Percentiles rank a stretch among this genome's conserved stretches.
Conservation (phyloP, 2,888 invertebrate genomes). For the Pachydiplax longipennis region DNA sequence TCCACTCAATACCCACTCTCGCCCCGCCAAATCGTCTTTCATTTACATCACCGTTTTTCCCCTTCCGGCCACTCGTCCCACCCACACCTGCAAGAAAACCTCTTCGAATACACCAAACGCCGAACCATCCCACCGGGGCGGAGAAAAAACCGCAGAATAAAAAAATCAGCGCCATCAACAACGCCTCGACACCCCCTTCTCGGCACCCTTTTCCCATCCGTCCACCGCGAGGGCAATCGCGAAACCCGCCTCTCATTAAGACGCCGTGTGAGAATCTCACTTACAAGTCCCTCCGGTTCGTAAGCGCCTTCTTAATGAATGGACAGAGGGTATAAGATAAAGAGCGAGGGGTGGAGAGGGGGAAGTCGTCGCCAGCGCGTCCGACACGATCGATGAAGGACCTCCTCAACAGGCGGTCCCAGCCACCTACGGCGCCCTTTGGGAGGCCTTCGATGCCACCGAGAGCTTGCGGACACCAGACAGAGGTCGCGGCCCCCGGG, state of each 20-base stretch:
- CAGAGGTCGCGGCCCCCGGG: conserved; percentile 56
- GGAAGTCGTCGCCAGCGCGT: conserved; percentile 49
- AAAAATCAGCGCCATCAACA: not conserved
- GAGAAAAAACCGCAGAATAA: not conserved
- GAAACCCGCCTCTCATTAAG: conserved; percentile 56
- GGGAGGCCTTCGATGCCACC: conserved; percentile 47
- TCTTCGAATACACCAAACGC: not conserved
- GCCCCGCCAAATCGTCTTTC: not conserved
- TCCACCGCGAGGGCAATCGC: conserved; percentile 74
- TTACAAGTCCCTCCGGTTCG: conserved; percentile 51
- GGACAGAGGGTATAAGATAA: conserved; percentile 37
- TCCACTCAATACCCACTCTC: not conserved
- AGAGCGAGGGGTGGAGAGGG: conserved; percentile 54
- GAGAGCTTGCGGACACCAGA: conserved; percentile 38
- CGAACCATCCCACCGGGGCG: not conserved
- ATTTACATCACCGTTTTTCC: not conserved
- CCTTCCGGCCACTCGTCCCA: not conserved
- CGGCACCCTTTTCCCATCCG: not conserved
- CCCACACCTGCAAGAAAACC: not conserved
- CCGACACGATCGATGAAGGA: conserved; percentile 34
- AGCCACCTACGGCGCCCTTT: conserved; percentile 23
- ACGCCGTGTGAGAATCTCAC: conserved; percentile 50
- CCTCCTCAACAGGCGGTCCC: conserved; percentile 42
- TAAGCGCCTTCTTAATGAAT: conserved; percentile 32
- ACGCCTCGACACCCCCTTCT: not conserved